These are phyloP conservation scores for Pantherophis vulpinus DNA, from an alignment of 2,797 vertebrate genomes.

Conservation along the genomic window DNA sequence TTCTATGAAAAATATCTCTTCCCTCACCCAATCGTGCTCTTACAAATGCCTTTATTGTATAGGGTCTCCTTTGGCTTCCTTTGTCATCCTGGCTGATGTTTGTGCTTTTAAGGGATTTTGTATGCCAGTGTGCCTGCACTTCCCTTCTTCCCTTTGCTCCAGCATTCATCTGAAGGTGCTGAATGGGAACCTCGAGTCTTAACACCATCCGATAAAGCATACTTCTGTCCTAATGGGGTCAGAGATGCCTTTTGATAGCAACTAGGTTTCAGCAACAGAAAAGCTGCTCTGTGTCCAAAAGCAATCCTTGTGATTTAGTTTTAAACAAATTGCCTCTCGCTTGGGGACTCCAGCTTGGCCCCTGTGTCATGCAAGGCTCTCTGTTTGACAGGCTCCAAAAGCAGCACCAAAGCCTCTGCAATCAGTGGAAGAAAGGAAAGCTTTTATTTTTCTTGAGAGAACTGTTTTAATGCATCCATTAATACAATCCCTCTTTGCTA, in stretches of 20 bases:
- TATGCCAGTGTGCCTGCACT: neutral
- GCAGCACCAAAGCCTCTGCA: neutral
- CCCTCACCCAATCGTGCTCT: neutral
- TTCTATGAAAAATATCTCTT: neutral
- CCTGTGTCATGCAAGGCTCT: neutral
- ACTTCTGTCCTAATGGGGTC: neutral
- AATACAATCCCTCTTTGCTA: neutral
- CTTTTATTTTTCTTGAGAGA: neutral
- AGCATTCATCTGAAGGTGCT: neutral
- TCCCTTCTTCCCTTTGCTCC: neutral
- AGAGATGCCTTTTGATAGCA: neutral
- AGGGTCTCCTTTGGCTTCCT: neutral
- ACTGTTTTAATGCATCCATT: neutral
- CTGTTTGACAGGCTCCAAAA: neutral
- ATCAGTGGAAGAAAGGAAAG: neutral
- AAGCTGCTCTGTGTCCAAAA: neutral
- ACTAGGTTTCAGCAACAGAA: neutral
- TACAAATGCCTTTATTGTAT: neutral
- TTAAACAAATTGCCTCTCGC: neutral
- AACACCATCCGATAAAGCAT: constrained; percentile 3
- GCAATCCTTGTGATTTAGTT: neutral
- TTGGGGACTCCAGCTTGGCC: neutral
- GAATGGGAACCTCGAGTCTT: neutral
- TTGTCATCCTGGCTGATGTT: neutral
- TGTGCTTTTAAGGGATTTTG: neutral